These are phyloP conservation scores for Ameiurus melas DNA, from an alignment of 2,113 vertebrate species.

Conservation along the genomic window DNA sequence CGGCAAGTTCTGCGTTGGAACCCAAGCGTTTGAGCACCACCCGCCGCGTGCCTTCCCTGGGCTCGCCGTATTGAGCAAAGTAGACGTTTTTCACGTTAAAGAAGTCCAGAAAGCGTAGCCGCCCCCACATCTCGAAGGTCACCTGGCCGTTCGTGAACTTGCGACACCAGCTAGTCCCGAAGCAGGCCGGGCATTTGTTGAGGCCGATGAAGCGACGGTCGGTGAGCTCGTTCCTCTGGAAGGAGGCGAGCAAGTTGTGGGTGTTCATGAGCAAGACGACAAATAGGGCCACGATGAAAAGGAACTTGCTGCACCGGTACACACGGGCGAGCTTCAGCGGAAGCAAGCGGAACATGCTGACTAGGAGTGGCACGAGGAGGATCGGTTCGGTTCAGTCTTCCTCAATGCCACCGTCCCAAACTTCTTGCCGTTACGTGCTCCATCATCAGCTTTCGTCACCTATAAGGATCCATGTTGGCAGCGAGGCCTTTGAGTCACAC, in stretches of 20 bases:
- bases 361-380: conserved; percentile 44
- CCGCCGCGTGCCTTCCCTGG: conserved; percentile 91
- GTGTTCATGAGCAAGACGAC: conserved; percentile 94
- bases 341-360: conserved; percentile 92
- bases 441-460: conserved; percentile 18
- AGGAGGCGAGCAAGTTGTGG: conserved; percentile 93
- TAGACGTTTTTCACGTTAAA: conserved; percentile 99
- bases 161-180: conserved; percentile 98
- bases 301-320: conserved; percentile 94
- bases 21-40: conserved; percentile 94
- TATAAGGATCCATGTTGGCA: conserved; percentile 23
- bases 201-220: conserved; percentile 94
- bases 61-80: conserved; percentile 96
- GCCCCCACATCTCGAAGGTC: conserved; percentile 94
- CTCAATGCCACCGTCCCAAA: conserved; percentile 40
- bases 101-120: conserved; percentile 91
- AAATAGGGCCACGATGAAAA: conserved; percentile 86
- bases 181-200: conserved; percentile 95
- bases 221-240: conserved; percentile 96
- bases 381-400: conserved; percentile 3
- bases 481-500: not conserved
- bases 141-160: conserved; percentile 98
- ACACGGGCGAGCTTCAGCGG: conserved; percentile 94
- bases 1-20: conserved; percentile 92
- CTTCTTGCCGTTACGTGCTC: conserved; percentile 3